phyloP scores from a whole-genome alignment of 2,888 invertebrate genomes.

The Automeris io region DNA sequence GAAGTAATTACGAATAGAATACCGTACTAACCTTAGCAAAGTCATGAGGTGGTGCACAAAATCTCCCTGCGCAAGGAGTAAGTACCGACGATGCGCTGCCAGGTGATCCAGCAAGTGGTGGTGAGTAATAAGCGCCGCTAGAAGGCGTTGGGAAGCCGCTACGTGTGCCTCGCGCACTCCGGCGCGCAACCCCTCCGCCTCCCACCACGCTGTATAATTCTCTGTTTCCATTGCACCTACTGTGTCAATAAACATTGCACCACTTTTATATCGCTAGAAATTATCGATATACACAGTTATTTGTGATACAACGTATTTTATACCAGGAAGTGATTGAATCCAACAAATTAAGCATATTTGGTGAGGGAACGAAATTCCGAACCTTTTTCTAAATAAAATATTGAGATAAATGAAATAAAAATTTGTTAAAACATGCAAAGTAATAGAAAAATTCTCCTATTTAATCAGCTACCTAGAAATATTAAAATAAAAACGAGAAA shows the following conservation, averaged over 20 bases:
- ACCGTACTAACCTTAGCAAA: conserved; percentile 84
- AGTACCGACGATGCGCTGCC: conserved; percentile 91
- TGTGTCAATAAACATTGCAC: neutral
- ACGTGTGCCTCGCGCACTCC: conserved; percentile 90
- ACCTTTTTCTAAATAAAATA: too few species aligned
- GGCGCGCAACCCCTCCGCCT: conserved; percentile 81
- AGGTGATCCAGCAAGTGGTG: conserved; percentile 94
- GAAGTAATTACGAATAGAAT: neutral
- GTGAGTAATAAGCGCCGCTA: conserved; percentile 90
- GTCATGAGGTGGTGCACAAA: conserved; percentile 96
- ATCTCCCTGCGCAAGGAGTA: conserved; percentile 96
- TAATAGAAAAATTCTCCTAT: too few species aligned
- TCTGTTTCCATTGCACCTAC: neutral
- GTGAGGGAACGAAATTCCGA: too few species aligned
- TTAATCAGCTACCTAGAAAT: too few species aligned
- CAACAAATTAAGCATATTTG: too few species aligned
- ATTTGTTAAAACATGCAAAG: too few species aligned
- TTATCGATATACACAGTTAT: too few species aligned
- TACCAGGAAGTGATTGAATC: too few species aligned
- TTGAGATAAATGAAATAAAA: too few species aligned
- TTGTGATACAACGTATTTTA: too few species aligned
- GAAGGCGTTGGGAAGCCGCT: conserved; percentile 90
- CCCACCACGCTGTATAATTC: conserved; percentile 50
- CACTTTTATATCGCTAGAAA: too few species aligned
- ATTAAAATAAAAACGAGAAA: too few species aligned